Evolutionary conservation across 2,113 vertebrate genomes (phyloP).

Genomic region (Melanocharis versteri): DNA sequence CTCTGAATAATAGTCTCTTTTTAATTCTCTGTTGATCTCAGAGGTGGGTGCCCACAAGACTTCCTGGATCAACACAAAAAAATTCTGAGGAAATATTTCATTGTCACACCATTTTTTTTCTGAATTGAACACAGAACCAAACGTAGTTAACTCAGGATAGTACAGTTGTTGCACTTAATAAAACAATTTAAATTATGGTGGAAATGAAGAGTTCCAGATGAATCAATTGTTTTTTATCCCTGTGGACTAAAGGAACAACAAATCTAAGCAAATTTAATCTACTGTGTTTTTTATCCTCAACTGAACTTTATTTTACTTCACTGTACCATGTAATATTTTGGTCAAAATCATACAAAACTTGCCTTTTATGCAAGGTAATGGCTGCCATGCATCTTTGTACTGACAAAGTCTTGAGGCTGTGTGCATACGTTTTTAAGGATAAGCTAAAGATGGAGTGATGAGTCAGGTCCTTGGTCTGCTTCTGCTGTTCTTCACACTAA

Average conservation of each 20-base stretch:
- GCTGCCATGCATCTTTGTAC: not conserved
- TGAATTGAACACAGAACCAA: not conserved
- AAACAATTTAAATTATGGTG: not conserved
- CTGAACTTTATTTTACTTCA: not conserved
- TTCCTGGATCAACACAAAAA: not conserved
- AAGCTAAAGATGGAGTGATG: not conserved
- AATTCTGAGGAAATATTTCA: not conserved
- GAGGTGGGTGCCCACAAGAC: not conserved
- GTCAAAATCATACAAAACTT: not conserved
- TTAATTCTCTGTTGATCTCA: not conserved
- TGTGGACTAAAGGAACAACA: not conserved
- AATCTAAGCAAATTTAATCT: not conserved
- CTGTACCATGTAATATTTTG: not conserved
- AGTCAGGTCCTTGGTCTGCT: not conserved
- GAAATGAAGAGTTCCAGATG: not conserved
- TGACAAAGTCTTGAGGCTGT: not conserved
- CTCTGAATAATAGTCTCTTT: not conserved
- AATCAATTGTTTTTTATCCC: not conserved
- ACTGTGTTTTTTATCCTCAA: not conserved
- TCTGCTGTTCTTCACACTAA: not conserved
- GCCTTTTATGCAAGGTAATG: not conserved
- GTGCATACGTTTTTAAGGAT: not conserved
- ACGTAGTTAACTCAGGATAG: not conserved
- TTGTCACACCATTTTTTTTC: not conserved
- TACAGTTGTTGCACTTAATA: not conserved